phyloP scores from a whole-genome alignment of 2,888 invertebrate species.

The Zele albiditarsus region DNA sequence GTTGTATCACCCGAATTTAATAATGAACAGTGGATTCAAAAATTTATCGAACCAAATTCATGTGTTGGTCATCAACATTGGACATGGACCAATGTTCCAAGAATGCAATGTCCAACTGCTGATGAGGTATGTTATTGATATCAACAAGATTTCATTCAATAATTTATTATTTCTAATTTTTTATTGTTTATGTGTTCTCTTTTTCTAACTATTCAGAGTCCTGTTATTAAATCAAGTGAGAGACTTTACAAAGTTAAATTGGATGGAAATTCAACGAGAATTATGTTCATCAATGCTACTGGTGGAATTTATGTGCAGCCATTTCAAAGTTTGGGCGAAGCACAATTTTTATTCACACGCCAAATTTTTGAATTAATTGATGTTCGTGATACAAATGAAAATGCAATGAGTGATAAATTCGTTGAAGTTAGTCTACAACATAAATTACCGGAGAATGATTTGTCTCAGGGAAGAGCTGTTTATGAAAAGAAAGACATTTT shows the following conservation, averaged over 20 bases:
- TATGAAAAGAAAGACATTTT: slow-evolving; percentile 61
- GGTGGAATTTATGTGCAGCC: slow-evolving; percentile 72
- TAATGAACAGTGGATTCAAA: slow-evolving; percentile 64
- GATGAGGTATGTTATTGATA: slow-evolving; percentile 64
- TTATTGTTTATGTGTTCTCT: slow-evolving; percentile 3
- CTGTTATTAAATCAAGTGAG: slow-evolving; percentile 71
- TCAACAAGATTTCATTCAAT: not conserved
- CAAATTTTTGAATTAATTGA: slow-evolving; percentile 62
- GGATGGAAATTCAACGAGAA: slow-evolving; percentile 57
- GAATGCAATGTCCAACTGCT: slow-evolving; percentile 67
- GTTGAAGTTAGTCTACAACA: slow-evolving; percentile 59
- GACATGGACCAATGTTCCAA: slow-evolving; percentile 70
- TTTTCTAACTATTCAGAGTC: slow-evolving; percentile 63
- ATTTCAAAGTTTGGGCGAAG: slow-evolving; percentile 72
- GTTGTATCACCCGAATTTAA: slow-evolving; percentile 61
- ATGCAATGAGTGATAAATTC: slow-evolving; percentile 50
- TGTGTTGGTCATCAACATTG: slow-evolving; percentile 66
- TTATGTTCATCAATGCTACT: slow-evolving; percentile 66
- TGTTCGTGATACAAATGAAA: slow-evolving; percentile 51
- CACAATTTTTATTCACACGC: slow-evolving; percentile 67
- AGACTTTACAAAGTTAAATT: slow-evolving; percentile 65
- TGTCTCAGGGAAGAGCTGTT: slow-evolving; percentile 65
- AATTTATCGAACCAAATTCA: slow-evolving; percentile 70
- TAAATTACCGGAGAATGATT: slow-evolving; percentile 64
- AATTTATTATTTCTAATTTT: slow-evolving; percentile 13